These are phyloP conservation scores for Neodontobutis hainanensis DNA, from an alignment of 2,113 vertebrate genomes.

Conservation along the genomic window DNA sequence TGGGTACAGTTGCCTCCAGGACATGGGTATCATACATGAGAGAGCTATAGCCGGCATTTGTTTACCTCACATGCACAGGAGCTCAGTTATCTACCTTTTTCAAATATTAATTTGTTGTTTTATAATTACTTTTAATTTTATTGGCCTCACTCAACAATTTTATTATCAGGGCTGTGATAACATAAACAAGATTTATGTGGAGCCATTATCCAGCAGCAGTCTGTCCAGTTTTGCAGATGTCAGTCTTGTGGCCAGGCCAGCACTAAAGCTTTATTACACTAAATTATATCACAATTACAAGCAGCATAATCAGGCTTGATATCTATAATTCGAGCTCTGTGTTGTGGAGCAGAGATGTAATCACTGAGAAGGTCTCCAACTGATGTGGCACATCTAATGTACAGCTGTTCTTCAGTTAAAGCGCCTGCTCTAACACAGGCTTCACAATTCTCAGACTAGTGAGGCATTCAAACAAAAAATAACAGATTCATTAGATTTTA, in stretches of 20 bases:
- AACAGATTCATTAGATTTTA: too few species aligned
- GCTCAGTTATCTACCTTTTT: slow-evolving; percentile 7
- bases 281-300: slow-evolving; percentile 39
- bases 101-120: slow-evolving; percentile 15
- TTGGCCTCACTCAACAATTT: slow-evolving; percentile 27
- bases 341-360: slow-evolving; percentile 37
- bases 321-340: slow-evolving; percentile 14
- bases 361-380: slow-evolving; percentile 39
- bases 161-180: slow-evolving; percentile 22
- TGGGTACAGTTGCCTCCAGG: slow-evolving; percentile 20
- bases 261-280: slow-evolving; percentile 7
- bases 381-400: slow-evolving; percentile 33
- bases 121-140: slow-evolving; percentile 14
- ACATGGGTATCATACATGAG: too few species aligned
- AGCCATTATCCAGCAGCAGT: slow-evolving; percentile 1
- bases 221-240: slow-evolving; percentile 8
- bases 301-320: slow-evolving; percentile 34
- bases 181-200: slow-evolving; percentile 21
- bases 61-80: slow-evolving; percentile 6
- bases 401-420: slow-evolving; percentile 31
- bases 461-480: too few species aligned
- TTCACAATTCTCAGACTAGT: too few species aligned
- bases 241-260: background rate
- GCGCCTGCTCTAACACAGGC: too few species aligned
- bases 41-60: background rate